Conservation (phyloP, 2,113 vertebrate genomes). For the Turdus rufiventris region DNA sequence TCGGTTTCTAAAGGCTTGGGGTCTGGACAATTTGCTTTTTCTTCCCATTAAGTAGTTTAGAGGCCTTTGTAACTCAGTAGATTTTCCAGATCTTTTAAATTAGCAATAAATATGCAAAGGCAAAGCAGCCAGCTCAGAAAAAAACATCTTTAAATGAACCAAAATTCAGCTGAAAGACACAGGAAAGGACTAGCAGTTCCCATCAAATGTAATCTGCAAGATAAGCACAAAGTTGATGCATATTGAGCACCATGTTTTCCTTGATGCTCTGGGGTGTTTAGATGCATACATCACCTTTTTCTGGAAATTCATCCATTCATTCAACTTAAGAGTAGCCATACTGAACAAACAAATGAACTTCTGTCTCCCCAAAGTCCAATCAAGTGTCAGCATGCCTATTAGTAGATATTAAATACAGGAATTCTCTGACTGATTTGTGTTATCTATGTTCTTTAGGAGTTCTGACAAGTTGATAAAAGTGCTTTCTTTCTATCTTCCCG, state of each 20-base stretch:
- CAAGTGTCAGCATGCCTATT: background rate
- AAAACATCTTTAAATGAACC: background rate
- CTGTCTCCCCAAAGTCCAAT: background rate
- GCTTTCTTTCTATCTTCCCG: background rate
- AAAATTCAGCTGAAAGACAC: background rate
- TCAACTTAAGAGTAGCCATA: background rate
- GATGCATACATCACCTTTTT: background rate
- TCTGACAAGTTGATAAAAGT: background rate
- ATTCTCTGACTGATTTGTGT: background rate
- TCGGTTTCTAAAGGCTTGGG: background rate
- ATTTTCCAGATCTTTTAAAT: background rate
- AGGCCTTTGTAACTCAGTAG: background rate
- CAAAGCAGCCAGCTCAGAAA: background rate
- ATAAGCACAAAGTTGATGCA: fast-evolving
- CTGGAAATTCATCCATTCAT: background rate
- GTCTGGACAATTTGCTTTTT: background rate
- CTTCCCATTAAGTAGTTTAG: background rate
- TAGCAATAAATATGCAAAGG: background rate
- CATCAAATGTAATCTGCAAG: background rate
- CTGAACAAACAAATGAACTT: background rate
- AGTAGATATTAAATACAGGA: background rate
- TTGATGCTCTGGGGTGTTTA: background rate
- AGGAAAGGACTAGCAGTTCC: background rate
- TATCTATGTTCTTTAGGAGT: background rate
- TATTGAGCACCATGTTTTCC: background rate